Evolutionary conservation across 2,888 invertebrate genomes (phyloP).

Genomic region (Eulithis testata): DNA sequence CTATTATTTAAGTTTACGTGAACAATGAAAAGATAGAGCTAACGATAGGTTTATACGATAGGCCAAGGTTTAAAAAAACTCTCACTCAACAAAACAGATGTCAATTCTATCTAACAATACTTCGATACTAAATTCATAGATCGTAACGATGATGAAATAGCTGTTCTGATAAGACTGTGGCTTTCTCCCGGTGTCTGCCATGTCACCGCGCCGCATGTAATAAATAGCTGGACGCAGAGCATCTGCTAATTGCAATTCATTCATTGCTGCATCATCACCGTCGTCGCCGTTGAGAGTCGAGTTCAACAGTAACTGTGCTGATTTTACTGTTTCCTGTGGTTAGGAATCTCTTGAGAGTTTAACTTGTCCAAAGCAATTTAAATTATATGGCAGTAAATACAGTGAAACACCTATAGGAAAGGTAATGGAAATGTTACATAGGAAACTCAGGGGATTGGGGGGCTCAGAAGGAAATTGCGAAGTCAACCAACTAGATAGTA

Average conservation of each 20-base stretch:
- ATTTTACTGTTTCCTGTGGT: constrained; percentile 6
- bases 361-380: neutral
- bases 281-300: constrained; percentile 11
- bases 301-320: constrained; percentile 11
- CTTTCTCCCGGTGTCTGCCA: constrained; percentile 39
- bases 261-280: constrained; percentile 46
- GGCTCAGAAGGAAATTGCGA: too few relatives aligned
- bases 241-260: constrained; percentile 72
- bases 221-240: constrained; percentile 57
- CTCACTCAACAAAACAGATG: neutral
- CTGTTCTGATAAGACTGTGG: constrained; percentile 14
- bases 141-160: neutral
- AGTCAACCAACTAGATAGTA: too few relatives aligned
- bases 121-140: neutral
- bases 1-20: too few relatives aligned
- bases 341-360: neutral
- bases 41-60: too few relatives aligned
- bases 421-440: too few relatives aligned
- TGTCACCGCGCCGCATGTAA: constrained; percentile 50
- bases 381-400: neutral
- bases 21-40: too few relatives aligned
- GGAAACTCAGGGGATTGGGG: too few relatives aligned
- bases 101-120: neutral
- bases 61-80: too few relatives aligned
- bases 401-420: neutral